phyloP scores from a whole-genome alignment of 2,113 vertebrate genomes.

The Bombycilla garrulus region DNA sequence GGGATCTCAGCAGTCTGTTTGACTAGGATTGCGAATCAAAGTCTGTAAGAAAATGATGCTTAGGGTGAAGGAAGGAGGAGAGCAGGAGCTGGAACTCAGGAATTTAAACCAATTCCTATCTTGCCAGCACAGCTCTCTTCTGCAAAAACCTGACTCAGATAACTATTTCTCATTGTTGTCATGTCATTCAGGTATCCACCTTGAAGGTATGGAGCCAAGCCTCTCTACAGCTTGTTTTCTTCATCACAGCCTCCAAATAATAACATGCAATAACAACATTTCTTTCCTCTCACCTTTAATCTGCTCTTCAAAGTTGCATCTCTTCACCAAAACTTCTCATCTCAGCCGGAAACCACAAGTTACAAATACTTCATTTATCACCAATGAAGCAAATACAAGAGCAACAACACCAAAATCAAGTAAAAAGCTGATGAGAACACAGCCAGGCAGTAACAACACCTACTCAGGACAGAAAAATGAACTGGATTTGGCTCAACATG shows the following conservation, averaged over 20 bases:
- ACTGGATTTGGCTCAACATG: not conserved
- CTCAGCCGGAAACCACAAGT: not conserved
- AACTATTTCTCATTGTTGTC: not conserved
- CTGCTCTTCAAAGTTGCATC: not conserved
- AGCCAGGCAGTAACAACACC: not conserved
- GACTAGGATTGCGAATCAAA: accelerated
- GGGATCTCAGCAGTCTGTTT: not conserved
- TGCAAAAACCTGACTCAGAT: not conserved
- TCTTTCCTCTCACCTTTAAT: not conserved
- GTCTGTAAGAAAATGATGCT: not conserved
- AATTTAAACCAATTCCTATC: not conserved
- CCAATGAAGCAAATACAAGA: not conserved
- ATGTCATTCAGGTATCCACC: not conserved
- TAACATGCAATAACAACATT: not conserved
- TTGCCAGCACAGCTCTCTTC: not conserved
- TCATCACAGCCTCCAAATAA: not conserved
- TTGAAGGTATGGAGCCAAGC: not conserved
- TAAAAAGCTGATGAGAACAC: not conserved
- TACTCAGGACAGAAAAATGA: not conserved
- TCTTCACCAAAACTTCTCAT: not conserved
- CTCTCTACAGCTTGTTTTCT: not conserved
- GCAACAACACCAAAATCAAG: not conserved
- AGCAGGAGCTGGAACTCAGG: not conserved
- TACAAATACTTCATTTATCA: not conserved
- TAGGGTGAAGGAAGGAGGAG: not conserved